Percentiles rank a stretch among this genome's conserved stretches.
These are phyloP conservation scores for Hypomecis atomaria DNA, from an alignment of 2,888 invertebrate species.

Conservation along the genomic window DNA sequence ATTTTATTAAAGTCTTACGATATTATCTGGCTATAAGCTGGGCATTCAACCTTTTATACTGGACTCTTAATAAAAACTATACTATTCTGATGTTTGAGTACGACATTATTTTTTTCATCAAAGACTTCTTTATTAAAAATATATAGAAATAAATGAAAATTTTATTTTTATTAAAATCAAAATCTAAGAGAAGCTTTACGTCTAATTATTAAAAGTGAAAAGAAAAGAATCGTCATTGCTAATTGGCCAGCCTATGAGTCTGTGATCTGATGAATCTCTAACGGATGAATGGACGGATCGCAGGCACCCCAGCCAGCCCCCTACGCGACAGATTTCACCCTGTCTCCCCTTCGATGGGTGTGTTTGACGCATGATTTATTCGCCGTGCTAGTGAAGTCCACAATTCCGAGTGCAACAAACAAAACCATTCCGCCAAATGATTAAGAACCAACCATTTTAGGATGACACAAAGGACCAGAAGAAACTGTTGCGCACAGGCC, in stretches of 20 bases:
- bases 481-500: constrained; percentile 23
- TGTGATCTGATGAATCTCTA: constrained; percentile 63
- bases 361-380: constrained; percentile 74
- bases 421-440: constrained; percentile 50
- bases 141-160: constrained; percentile 16
- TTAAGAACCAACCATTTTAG: constrained; percentile 46
- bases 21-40: constrained; percentile 10
- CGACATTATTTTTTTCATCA: background rate
- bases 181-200: constrained; percentile 14
- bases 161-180: constrained; percentile 14
- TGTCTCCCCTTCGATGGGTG: constrained; percentile 62
- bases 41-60: constrained; percentile 2
- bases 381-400: constrained; percentile 49
- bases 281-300: constrained; percentile 62
- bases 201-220: constrained; percentile 47
- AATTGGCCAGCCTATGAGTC: constrained; percentile 63
- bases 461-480: constrained; percentile 13
- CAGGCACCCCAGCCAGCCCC: constrained; percentile 49
- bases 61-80: background rate
- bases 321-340: constrained; percentile 65
- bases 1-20: constrained; percentile 50
- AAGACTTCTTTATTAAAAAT: background rate
- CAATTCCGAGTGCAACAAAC: constrained; percentile 52
- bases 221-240: constrained; percentile 61
- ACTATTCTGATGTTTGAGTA: no score